Evolutionary conservation across 1,140 invertebrate species (phyloP).

Genomic region (Wasmannia auropunctata): DNA sequence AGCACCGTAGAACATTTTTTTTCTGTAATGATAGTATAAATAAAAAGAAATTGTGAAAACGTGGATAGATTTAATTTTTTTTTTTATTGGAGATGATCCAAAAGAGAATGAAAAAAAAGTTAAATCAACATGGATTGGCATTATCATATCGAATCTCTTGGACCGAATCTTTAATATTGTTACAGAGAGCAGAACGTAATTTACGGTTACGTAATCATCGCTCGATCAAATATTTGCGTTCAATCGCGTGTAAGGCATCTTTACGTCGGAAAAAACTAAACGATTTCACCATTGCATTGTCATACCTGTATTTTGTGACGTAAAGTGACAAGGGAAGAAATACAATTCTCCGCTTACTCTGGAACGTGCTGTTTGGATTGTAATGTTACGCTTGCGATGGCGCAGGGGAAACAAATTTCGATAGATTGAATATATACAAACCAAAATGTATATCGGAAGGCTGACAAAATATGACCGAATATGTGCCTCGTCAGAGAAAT

Average conservation of each 20-base stretch:
- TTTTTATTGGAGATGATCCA: neutral
- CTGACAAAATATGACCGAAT: neutral
- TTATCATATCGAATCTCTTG: neutral
- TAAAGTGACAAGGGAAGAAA: slow-evolving; percentile 4
- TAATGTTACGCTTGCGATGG: neutral
- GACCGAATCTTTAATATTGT: neutral
- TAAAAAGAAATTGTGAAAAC: neutral
- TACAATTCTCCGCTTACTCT: slow-evolving; percentile 4
- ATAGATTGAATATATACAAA: slow-evolving; percentile 25
- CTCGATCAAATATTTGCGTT: neutral
- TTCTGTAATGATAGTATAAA: slow-evolving; percentile 9
- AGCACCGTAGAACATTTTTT: no score
- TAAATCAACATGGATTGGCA: neutral
- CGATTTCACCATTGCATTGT: neutral
- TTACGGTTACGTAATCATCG: neutral
- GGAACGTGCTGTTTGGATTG: neutral
- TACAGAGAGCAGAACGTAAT: neutral
- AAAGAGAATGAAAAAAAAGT: no score
- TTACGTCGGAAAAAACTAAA: neutral
- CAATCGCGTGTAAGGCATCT: neutral
- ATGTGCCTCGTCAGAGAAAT: neutral
- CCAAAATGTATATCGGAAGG: neutral
- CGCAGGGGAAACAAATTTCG: slow-evolving; percentile 2
- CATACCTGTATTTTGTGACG: neutral
- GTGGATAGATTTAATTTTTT: neutral